Conservation (phyloP, 2,113 vertebrate species). For the Peromyscus leucopus region DNA sequence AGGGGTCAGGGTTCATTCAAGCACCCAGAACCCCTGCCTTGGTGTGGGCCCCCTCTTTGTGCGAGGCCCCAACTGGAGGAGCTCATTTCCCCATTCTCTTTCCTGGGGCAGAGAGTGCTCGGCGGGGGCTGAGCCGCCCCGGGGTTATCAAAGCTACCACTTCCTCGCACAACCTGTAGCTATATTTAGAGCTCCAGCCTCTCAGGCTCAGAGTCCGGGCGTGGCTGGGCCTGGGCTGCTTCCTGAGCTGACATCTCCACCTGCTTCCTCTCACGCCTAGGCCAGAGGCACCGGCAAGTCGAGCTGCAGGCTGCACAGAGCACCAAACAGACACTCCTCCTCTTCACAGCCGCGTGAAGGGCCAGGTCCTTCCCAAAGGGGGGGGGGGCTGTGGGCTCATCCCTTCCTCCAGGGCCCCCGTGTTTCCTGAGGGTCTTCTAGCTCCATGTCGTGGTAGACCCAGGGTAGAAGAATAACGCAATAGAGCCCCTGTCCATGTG, state of each 20-base stretch:
- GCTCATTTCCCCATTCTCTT: background rate
- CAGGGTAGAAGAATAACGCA: too few relatives aligned
- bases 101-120: background rate
- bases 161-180: conserved; percentile 65
- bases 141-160: background rate
- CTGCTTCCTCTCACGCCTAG: background rate
- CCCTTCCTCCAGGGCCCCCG: accelerated
- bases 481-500: background rate
- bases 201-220: background rate
- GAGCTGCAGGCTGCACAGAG: accelerated
- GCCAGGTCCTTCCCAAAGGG: background rate
- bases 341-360: accelerated
- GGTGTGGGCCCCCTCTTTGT: too few relatives aligned
- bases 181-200: conserved; percentile 60
- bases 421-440: background rate
- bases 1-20: too few relatives aligned
- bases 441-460: background rate
- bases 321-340: background rate
- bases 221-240: background rate
- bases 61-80: background rate
- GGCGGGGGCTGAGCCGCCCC: conserved; percentile 8
- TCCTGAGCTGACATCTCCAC: background rate
- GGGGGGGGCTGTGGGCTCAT: accelerated
- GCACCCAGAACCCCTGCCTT: background rate
- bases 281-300: background rate